Conservation (phyloP, 2,888 invertebrate genomes). For the Luperina testacea region DNA sequence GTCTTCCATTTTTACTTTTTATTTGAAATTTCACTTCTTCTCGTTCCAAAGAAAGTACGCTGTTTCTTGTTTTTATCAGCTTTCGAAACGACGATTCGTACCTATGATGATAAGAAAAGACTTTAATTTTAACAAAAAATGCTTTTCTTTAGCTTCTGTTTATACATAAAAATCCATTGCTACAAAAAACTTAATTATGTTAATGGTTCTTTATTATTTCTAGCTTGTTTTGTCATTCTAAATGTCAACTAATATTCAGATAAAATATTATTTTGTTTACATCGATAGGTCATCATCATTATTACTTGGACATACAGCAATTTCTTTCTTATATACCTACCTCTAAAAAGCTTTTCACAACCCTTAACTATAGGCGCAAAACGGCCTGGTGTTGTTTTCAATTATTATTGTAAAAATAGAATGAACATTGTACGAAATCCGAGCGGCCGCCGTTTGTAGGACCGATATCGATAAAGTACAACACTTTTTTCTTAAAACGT, state of each 20-base stretch:
- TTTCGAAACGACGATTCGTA: constrained; percentile 49
- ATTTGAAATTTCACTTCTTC: constrained; percentile 77
- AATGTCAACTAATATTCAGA: background rate
- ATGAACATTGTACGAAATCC: background rate
- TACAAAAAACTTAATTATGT: background rate
- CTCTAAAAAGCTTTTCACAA: background rate
- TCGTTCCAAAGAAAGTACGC: constrained; percentile 73
- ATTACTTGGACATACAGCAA: background rate
- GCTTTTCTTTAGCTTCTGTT: background rate
- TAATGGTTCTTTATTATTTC: background rate
- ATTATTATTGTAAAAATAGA: background rate
- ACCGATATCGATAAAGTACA: constrained; percentile 4
- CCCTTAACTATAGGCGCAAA: no score
- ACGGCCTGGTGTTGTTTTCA: no score
- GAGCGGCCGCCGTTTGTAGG: background rate
- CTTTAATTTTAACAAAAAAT: constrained; percentile 4
- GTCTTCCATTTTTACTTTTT: constrained; percentile 70
- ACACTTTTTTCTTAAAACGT: background rate
- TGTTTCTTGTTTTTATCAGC: constrained; percentile 64
- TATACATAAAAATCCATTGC: background rate
- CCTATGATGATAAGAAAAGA: constrained; percentile 5
- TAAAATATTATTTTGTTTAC: background rate
- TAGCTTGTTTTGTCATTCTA: background rate
- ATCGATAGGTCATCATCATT: background rate
- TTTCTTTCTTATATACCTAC: background rate